Evolutionary conservation across 1,140 invertebrate genomes (phyloP).

Genomic region (Zaprionus tsacasi): DNA sequence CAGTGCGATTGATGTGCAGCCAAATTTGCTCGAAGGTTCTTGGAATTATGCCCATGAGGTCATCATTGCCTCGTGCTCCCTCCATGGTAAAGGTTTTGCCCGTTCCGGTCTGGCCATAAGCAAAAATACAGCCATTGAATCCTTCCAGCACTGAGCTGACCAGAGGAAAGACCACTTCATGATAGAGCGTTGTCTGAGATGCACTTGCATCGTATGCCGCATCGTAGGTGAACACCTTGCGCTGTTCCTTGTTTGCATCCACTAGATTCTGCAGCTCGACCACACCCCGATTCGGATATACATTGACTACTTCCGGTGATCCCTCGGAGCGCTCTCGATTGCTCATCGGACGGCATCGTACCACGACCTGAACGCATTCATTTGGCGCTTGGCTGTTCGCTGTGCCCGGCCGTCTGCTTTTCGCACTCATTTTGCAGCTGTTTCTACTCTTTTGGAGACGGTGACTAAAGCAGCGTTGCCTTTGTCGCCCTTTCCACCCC

Average conservation of each 20-base stretch:
- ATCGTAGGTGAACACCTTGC: conserved; percentile 95
- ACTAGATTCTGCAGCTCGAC: conserved; percentile 88
- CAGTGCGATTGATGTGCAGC: conserved; percentile 93
- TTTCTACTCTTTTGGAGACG: conserved; percentile 20
- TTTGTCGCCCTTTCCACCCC: conserved; percentile 33
- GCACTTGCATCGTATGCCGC: conserved; percentile 95
- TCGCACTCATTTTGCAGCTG: conserved; percentile 62
- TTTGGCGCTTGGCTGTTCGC: conserved; percentile 64
- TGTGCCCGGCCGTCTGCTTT: conserved; percentile 68
- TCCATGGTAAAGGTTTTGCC: conserved; percentile 99
- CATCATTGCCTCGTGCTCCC: conserved; percentile 87
- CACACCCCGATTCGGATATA: conserved; percentile 87
- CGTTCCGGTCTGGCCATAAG: conserved; percentile 97
- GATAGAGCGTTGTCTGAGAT: conserved; percentile 96
- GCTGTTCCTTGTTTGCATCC: conserved; percentile 84
- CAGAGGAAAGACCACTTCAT: conserved; percentile 95
- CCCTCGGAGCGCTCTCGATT: conserved; percentile 91
- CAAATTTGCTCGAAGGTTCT: conserved; percentile 98
- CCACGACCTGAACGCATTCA: conserved; percentile 89
- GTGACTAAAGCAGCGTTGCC: conserved; percentile 67
- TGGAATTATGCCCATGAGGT: conserved; percentile 94
- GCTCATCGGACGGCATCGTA: conserved; percentile 95
- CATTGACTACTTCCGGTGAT: conserved; percentile 89
- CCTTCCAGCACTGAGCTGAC: conserved; percentile 98
- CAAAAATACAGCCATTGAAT: conserved; percentile 98